Evolutionary conservation across 2,113 vertebrate species (phyloP), one percentile per base, ranked within the genome.

Genomic region (Ptilonorhynchus violaceus): DNA sequence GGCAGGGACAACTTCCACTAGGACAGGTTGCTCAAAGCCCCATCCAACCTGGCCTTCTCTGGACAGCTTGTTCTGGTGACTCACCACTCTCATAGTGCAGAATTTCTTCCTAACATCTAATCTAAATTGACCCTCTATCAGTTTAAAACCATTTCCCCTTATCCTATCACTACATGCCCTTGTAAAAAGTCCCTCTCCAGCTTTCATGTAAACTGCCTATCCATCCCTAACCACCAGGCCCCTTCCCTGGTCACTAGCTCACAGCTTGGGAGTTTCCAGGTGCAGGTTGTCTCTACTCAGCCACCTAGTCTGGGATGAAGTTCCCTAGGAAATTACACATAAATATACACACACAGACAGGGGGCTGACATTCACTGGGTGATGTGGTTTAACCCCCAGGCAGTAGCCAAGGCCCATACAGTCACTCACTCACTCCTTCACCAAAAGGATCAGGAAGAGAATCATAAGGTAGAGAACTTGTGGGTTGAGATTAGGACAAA

Each of bases 241-340:
- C 15, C 18, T 68, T 73, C 49, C 39, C 14, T 44, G 17, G 12
- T 22, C 24, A 59, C 19, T 9, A 50, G 35, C 50, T 69, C 50
- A n/a, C 41, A 70, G 5, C 19, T 24, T 59, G 27, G 14, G 21
- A 55, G 13, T 82, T 86, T 85, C 52, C 39, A 53, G 53, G 31
- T 7, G 18, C 15, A 67, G 15, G 13, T 20, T 10, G 3, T 7
- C 13, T 84, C 31, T 39, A 17, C 25, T 77, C 14, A 1, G 15
- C 15, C 41, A 55, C 6, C 5, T 28, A 81, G 41, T 1, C 2
- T 0, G 1, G 7, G 42, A 2, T 73, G 72, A 78, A 74, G 27
- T 7, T 83, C 28, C 12, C 27, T 19, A 28, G 44, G 0, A 0
- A 50, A 28, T 49, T 30, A 31, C n/a, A 63, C 23, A 10, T 4